These are phyloP conservation scores for Chymomyza caudatula DNA, from an alignment of 2,888 invertebrate genomes.

Conservation along the genomic window DNA sequence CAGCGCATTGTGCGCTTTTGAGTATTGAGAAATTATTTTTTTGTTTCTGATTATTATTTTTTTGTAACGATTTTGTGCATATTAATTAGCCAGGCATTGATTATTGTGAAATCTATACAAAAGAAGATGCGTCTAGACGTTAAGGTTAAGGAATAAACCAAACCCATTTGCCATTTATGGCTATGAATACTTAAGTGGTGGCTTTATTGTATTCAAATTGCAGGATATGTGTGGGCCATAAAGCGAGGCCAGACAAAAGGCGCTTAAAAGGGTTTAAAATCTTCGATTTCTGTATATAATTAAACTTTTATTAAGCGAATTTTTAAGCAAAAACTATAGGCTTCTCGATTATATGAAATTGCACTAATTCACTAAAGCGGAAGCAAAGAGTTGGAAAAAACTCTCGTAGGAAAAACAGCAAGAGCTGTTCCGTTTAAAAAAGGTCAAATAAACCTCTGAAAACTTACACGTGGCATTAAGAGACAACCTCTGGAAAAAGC, in stretches of 20 bases:
- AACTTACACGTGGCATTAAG: too few species aligned
- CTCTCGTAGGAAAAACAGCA: too few species aligned
- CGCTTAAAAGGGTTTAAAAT: neutral
- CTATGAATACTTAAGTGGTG: slow-evolving; percentile 29
- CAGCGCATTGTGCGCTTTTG: neutral
- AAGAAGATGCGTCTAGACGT: slow-evolving; percentile 33
- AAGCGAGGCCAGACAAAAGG: slow-evolving; percentile 21
- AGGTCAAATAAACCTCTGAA: too few species aligned
- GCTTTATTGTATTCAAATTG: slow-evolving; percentile 18
- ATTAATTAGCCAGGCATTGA: slow-evolving; percentile 55
- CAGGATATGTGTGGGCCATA: slow-evolving; percentile 28
- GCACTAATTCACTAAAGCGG: too few species aligned
- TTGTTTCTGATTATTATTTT: slow-evolving; percentile 47
- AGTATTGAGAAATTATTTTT: neutral
- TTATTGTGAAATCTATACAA: slow-evolving; percentile 29
- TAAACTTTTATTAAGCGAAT: too few species aligned
- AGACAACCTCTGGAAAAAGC: too few species aligned
- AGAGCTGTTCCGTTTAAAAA: too few species aligned
- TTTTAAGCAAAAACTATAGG: too few species aligned
- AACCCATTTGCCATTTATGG: slow-evolving; percentile 24
- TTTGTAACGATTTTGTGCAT: slow-evolving; percentile 37
- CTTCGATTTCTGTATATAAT: neutral
- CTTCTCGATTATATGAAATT: too few species aligned
- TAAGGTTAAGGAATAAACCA: slow-evolving; percentile 21
- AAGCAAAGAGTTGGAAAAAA: too few species aligned